Evolutionary conservation across 64 coral and sea anemone species (phyloP).

Genomic region (Astreopora myriophthalma): DNA sequence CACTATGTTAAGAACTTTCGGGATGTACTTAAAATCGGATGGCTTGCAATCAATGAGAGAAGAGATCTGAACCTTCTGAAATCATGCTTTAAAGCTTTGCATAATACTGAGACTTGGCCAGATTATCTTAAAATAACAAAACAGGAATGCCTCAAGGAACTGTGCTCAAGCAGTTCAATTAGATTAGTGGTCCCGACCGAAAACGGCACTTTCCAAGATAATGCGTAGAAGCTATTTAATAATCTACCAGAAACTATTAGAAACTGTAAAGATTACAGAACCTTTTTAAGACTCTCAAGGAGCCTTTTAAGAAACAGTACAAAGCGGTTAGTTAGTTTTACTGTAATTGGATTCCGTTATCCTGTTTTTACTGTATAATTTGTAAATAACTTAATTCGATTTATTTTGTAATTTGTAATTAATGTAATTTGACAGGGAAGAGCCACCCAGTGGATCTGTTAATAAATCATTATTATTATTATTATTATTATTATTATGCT

Average conservation of each 20-base stretch:
- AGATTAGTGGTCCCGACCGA: constrained; percentile 17
- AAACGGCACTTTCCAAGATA: constrained; percentile 20
- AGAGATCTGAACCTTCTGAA: constrained; percentile 64
- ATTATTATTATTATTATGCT: too few relatives aligned
- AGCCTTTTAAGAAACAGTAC: neutral
- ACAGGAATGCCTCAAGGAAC: constrained; percentile 13
- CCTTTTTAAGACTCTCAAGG: neutral
- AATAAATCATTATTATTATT: too few relatives aligned
- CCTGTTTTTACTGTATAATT: too few relatives aligned
- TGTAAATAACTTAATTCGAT: too few relatives aligned
- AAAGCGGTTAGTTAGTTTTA: too few relatives aligned
- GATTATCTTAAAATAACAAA: neutral
- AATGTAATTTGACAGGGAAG: too few relatives aligned
- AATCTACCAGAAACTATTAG: constrained; percentile 22
- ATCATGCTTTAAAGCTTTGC: constrained; percentile 51
- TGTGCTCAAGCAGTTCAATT: constrained; percentile 28
- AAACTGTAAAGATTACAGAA: neutral
- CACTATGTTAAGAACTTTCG: constrained; percentile 40
- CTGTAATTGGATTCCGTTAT: too few relatives aligned
- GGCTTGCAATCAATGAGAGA: constrained; percentile 47
- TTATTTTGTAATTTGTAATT: too few relatives aligned
- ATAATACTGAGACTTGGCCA: neutral
- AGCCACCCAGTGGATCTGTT: too few relatives aligned
- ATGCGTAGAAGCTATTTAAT: constrained; percentile 18
- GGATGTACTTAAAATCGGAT: constrained; percentile 43